These are phyloP conservation scores for Euborellia annulipes DNA, from an alignment of 1,140 invertebrate genomes.

Conservation along the genomic window DNA sequence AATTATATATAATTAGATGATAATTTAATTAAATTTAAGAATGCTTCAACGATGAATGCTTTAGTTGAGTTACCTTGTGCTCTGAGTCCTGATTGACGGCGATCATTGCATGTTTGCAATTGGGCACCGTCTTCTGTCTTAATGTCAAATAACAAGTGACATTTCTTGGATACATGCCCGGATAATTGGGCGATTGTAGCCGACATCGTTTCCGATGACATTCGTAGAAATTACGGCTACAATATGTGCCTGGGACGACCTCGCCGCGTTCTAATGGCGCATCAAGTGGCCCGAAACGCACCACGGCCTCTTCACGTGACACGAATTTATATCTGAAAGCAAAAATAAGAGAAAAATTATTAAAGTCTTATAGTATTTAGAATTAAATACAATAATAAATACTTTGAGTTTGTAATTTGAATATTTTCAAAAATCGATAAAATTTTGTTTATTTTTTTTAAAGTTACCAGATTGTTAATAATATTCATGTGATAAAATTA, in stretches of 20 bases:
- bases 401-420: no score
- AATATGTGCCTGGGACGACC: slow-evolving; percentile 71
- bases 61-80: slow-evolving; percentile 53
- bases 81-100: slow-evolving; percentile 53
- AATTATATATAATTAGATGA: no score
- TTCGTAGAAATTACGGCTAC: slow-evolving; percentile 72
- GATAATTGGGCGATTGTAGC: slow-evolving; percentile 78
- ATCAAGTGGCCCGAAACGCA: slow-evolving; percentile 52
- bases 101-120: slow-evolving; percentile 78
- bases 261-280: slow-evolving; percentile 53
- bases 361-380: no score
- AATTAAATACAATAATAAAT: no score
- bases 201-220: slow-evolving; percentile 53
- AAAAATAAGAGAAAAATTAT: no score
- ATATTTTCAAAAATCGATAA: no score
- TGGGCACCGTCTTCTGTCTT: slow-evolving; percentile 64
- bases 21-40: no score
- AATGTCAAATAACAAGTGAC: slow-evolving; percentile 68
- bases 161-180: slow-evolving; percentile 77
- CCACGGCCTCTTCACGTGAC: slow-evolving; percentile 52
- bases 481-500: no score
- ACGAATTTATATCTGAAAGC: slow-evolving; percentile 67
- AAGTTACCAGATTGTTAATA: no score
- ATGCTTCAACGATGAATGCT: slow-evolving; percentile 39
- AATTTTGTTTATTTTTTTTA: no score